phyloP scores from a whole-genome alignment of 1,140 invertebrate species.

The Dendrolimus punctatus region DNA sequence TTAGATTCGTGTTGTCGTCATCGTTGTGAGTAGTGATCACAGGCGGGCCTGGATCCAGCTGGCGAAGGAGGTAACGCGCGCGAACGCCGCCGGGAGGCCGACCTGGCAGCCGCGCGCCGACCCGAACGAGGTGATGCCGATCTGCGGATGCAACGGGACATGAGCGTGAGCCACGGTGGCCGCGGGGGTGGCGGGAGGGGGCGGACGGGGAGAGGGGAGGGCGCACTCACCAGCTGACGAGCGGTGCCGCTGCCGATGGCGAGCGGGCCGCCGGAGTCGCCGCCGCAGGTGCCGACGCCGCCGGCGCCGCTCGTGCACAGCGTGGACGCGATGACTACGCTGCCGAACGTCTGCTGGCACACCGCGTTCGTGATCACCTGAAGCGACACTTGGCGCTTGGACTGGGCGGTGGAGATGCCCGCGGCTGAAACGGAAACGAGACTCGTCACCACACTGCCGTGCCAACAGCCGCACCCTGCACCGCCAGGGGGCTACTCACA shows the following conservation, averaged over 20 bases:
- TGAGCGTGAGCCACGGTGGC: too few relatives aligned
- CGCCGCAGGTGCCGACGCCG: constrained; percentile 5
- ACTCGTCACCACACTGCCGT: background rate
- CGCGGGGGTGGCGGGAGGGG: too few relatives aligned
- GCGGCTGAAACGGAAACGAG: background rate
- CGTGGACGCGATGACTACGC: background rate
- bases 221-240: background rate
- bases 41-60: constrained; percentile 19
- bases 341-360: constrained; percentile 3
- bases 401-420: constrained; percentile 3
- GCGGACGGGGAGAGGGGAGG: too few relatives aligned
- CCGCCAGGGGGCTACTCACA: constrained; percentile 5
- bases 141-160: constrained; percentile 21
- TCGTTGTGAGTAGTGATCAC: background rate
- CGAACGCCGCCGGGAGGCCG: constrained; percentile 21
- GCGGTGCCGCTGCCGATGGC: background rate
- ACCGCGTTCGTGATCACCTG: constrained; percentile 8
- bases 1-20: too few relatives aligned
- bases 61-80: constrained; percentile 25
- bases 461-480: background rate
- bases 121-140: constrained; percentile 72
- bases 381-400: constrained; percentile 7
- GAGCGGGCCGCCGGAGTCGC: constrained; percentile 5
- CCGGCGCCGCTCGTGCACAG: constrained; percentile 5
- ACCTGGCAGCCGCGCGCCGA: constrained; percentile 19